Base-by-base conservation (phyloP, 2,113 vertebrate genomes). In the Myotis lucifugus region DNA sequence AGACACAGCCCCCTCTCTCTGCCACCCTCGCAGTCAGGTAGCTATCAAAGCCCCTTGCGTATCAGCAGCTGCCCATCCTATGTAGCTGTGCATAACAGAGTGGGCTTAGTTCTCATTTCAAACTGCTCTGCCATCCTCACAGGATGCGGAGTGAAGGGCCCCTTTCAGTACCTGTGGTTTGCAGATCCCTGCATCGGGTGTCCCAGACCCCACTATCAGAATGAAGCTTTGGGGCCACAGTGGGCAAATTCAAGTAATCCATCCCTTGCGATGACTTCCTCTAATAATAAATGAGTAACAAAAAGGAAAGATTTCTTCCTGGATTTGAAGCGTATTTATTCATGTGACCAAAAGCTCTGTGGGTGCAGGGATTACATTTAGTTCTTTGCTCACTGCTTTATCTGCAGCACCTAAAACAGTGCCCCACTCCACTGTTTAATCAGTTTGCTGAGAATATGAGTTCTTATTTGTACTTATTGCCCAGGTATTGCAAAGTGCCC, bases 11-110 rank as follows among this genome's bases (percentile, higher is more conserved):
- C 19, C 17, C 19, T 9, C n/a, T 48, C 10, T 42, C 37, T 0
- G 12, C 37, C 6, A 3, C 11, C 72, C 27, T 66, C 18, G 19
- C 52, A 52, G 17, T 11, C 1, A 1, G 23, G 12, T 1, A 2
- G 69, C 37, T 5, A 3, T 0, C 29, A 48, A 50, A 54, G 64
- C 32, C 56, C n/a, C 40, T 8, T 6, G n/a, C 23, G 6, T 0
- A 3, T 2, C 32, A 42, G 48, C 59, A n/a, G 23, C 1, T 15
- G 54, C 50, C 66, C 23, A 0, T 0, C n/a, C 13, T 5, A 1
- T 1, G 0, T 23, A 52, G 48, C 17, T 11, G 12, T 2, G 1
- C 0, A 4, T 0, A 34, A 29, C 0, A 0, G 8, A 21, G 56
- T 21, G 48, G 27, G 25, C 18, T 34, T 12, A 29, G 46, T 29